Evolutionary conservation across 1,140 invertebrate genomes (phyloP).

Genomic region (Stegodyphus dumicola): DNA sequence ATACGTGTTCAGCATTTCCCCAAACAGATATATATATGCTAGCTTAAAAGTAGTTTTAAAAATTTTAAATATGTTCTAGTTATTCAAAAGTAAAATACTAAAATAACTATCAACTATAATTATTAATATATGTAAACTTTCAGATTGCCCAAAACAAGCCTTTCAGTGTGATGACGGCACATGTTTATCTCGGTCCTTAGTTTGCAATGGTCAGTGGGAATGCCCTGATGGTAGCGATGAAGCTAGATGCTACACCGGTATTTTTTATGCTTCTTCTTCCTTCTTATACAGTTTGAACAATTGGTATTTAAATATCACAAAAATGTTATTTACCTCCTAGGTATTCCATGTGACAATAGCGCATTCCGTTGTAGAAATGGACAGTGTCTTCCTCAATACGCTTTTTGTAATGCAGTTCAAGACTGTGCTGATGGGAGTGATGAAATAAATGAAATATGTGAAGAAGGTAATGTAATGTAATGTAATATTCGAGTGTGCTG

Average conservation of each 20-base stretch:
- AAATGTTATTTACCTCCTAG: slow-evolving; percentile 21
- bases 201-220: slow-evolving; percentile 82
- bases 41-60: not conserved
- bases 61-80: not conserved
- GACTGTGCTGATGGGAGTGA: slow-evolving; percentile 87
- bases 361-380: slow-evolving; percentile 84
- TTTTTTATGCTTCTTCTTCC: not conserved
- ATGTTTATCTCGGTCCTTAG: slow-evolving; percentile 79
- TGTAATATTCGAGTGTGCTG: too few relatives aligned
- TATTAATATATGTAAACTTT: not conserved
- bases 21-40: too few relatives aligned
- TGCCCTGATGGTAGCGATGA: slow-evolving; percentile 86
- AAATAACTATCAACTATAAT: not conserved
- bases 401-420: slow-evolving; percentile 89
- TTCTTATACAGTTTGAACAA: not conserved
- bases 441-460: slow-evolving; percentile 80
- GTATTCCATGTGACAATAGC: slow-evolving; percentile 62
- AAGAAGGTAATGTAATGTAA: slow-evolving; percentile 63
- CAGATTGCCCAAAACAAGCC: slow-evolving; percentile 64
- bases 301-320: not conserved
- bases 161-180: slow-evolving; percentile 65
- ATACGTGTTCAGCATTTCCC: too few relatives aligned
- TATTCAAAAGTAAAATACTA: not conserved
- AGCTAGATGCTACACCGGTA: slow-evolving; percentile 74
- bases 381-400: slow-evolving; percentile 86